Conservation (phyloP, 2,797 vertebrate genomes). For the Gymnoscopelus microlampas region DNA sequence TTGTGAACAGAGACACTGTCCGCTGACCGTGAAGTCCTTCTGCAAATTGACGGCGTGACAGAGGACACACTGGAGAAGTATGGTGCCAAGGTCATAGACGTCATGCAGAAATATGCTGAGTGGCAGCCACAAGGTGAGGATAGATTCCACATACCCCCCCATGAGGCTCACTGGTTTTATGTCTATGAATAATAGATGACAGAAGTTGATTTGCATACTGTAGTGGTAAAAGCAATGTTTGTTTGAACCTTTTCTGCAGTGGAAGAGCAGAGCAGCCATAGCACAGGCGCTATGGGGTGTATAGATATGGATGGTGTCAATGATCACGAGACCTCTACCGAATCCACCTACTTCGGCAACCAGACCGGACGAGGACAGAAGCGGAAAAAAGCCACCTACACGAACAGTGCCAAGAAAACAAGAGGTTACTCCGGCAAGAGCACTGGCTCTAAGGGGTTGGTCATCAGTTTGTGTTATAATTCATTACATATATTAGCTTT, state of each 20-base stretch:
- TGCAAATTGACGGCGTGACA: constrained; percentile 96
- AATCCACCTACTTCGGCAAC: constrained; percentile 85
- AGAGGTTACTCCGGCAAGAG: constrained; percentile 72
- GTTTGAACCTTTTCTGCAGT: constrained; percentile 52
- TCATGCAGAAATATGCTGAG: constrained; percentile 89
- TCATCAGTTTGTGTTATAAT: constrained; percentile 28
- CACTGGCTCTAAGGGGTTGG: constrained; percentile 79
- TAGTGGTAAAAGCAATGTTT: not conserved
- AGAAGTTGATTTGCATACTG: not conserved
- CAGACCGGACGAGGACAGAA: constrained; percentile 81
- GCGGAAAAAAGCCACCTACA: constrained; percentile 82
- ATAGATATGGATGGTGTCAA: constrained; percentile 60
- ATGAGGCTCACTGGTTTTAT: constrained; percentile 4
- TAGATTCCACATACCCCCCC: not conserved
- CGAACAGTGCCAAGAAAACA: constrained; percentile 87
- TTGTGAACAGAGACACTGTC: constrained; percentile 88
- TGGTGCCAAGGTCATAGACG: constrained; percentile 89
- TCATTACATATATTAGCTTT: not conserved
- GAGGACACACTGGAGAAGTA: constrained; percentile 99
- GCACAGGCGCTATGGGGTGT: constrained; percentile 46
- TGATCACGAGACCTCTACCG: constrained; percentile 39
- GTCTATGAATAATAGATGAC: not conserved
- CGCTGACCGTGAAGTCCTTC: constrained; percentile 86
- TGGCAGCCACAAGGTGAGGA: constrained; percentile 84
- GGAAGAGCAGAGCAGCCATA: constrained; percentile 59